Evolutionary conservation across 2,113 vertebrate species (phyloP), one percentile per base, ranked within the genome.

Genomic region (Glaucidium brasilianum): DNA sequence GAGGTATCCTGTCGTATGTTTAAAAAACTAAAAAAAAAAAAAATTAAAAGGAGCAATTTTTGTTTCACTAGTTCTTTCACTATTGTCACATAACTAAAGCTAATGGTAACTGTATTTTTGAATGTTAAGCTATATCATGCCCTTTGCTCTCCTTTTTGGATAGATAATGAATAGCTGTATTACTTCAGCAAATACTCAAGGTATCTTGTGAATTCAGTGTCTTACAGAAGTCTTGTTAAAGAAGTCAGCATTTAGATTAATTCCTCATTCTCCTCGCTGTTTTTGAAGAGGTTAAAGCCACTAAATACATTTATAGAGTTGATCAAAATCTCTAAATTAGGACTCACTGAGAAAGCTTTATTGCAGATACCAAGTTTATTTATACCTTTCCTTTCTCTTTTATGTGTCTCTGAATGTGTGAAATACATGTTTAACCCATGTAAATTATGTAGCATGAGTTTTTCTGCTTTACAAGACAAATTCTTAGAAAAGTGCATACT

Each of bases 1-100:
- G 97, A 99, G 98, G 99, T 99, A 98, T 77, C 47, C 3, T 94
- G 3, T 32, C 9, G 30, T 34, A n/a, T 30, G 7, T 55, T 86
- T 59, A 30, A 60, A 41, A 84, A 64, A 22, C 5, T 47, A 63
- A 88, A 88, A 59, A 12, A 18, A 83, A 63, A 88, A 88, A 59
- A 12, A 18, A 83, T 59, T 47, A 15, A 29, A 94, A 92, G 17
- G 58, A 64, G 25, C 19, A 85, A 4, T 23, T 88, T 56, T 82
- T 62, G 7, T 85, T 74, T 73, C 2, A 12, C 63, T 37, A 1
- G 72, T 91, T 79, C 6, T 88, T 86, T 88, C 25, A 30, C 13
- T 49, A 1, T 43, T 86, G 11, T 83, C 23, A 34, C 1, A 2
- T 69, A 79, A 25, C 7, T 73, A 8, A 56, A 90, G 26, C 59